Evolutionary conservation across 2,797 vertebrate species (phyloP), one percentile per base, ranked within the genome.

Genomic region (Anguilla marmorata): DNA sequence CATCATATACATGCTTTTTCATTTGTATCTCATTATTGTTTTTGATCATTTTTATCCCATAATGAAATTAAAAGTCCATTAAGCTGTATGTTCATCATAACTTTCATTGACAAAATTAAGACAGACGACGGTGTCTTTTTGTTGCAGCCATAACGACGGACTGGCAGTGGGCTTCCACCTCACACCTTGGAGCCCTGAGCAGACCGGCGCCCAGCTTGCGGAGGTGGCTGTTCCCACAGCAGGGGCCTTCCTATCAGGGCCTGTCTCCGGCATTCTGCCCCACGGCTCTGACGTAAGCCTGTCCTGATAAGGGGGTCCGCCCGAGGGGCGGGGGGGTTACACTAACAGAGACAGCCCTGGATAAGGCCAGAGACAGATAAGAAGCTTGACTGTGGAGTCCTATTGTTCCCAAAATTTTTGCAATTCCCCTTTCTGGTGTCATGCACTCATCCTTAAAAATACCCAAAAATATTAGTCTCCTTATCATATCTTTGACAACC

Each of bases 311-410:
- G 90, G 92, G 93, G 93, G 93, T 94, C 94, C 91, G 33, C 92
- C 86, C 89, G 63, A 33, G 63, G 79, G 91, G 93, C 91, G 90
- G 91, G 93, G 93, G 94, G 95, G 95, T 96, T 96, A 96, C 94
- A 96, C 96, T 96, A 96, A 96, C 96, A 96, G 94, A 96, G 94
- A 93, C 94, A 89, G 93, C 11, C 84, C 91, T 94, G 95, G 96
- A 97, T 96, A 96, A 96, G 94, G 92, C 94, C 91, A 89, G 87
- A 94, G 93, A 94, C 94, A 95, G 96, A 97, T 96, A 97, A 96
- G 95, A 93, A 89, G 27, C 89, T 93, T 92, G 92, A 90, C 94
- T 92, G 93, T 94, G 94, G 93, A 95, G 95, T 92, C 93, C 95
- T 94, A 96, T 96, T 96, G 96, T 96, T 96, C 94, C 93, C 94